A percentile compares a stretch with the other conserved stretches of the same genome.
Conservation (phyloP, 2,888 invertebrate species). For the Pristionchus entomophagus region DNA sequence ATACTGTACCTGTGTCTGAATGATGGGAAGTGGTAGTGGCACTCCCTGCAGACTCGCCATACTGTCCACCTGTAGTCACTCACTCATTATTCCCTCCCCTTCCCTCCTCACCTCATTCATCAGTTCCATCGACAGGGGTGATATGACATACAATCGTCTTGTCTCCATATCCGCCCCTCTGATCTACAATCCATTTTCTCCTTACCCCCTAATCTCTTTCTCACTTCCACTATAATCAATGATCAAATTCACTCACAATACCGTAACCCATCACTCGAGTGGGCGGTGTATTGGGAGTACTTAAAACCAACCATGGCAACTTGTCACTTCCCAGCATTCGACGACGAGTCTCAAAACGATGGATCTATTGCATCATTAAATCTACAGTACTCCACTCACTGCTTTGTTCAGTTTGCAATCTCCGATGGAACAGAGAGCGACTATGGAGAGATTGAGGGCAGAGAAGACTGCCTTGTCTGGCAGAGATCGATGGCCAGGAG, state of each 20-base stretch:
- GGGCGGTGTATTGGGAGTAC: not conserved
- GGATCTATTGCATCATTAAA: not conserved
- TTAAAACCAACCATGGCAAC: conserved; percentile 33
- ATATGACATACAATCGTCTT: not conserved
- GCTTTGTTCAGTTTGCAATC: not conserved
- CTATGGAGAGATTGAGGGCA: conserved; percentile 27
- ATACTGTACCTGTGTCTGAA: conserved; percentile 29
- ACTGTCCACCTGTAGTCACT: conserved; percentile 35
- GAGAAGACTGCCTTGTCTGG: conserved; percentile 16
- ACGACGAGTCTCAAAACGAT: not conserved
- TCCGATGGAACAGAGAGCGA: conserved; percentile 3
- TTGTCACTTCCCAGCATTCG: conserved; percentile 22
- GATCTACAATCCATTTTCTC: not conserved
- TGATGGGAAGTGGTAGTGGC: conserved; percentile 4
- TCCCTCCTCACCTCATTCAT: conserved; percentile 35
- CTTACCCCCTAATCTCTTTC: not conserved
- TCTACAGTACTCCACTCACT: not conserved
- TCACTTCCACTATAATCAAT: not conserved
- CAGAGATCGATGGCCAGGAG: conserved; percentile 23
- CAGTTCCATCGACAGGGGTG: conserved; percentile 16
- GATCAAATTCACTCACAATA: not conserved
- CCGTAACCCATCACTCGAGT: conserved; percentile 16
- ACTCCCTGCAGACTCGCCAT: not conserved
- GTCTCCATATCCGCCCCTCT: conserved; percentile 37
- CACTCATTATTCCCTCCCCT: not conserved